These are phyloP conservation scores for Cochlearius cochlearius DNA, from an alignment of 2,113 vertebrate species.

Conservation along the genomic window DNA sequence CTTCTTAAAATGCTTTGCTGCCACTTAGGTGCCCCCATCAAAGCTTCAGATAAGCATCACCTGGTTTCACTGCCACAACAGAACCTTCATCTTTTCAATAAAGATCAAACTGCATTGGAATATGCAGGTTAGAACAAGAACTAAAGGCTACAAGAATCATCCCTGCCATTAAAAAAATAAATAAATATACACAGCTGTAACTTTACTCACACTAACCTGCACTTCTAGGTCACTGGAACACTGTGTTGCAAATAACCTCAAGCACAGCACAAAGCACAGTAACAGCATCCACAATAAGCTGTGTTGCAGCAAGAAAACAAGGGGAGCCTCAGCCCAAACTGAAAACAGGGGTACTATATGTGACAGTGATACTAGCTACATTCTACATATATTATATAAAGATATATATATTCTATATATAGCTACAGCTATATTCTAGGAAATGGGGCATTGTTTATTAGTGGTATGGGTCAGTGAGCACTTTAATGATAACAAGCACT, in stretches of 20 bases:
- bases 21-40: background rate
- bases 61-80: background rate
- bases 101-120: background rate
- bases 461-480: background rate
- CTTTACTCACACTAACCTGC: constrained; percentile 40
- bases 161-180: background rate
- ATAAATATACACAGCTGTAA: background rate
- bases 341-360: background rate
- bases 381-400: background rate
- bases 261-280: background rate
- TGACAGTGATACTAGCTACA: background rate
- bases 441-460: background rate
- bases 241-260: background rate
- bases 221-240: constrained; percentile 50
- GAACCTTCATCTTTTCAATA: background rate
- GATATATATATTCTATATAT: background rate
- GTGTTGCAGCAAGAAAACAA: background rate
- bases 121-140: background rate
- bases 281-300: background rate
- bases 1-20: background rate
- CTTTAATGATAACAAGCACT: accelerated
- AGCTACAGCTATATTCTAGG: background rate
- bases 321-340: background rate
- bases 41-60: background rate
- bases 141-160: background rate